Percentiles rank a stretch among this genome's conserved stretches.
These are phyloP conservation scores for Papilio glaucus DNA, from an alignment of 1,140 invertebrate genomes.

Conservation along the genomic window DNA sequence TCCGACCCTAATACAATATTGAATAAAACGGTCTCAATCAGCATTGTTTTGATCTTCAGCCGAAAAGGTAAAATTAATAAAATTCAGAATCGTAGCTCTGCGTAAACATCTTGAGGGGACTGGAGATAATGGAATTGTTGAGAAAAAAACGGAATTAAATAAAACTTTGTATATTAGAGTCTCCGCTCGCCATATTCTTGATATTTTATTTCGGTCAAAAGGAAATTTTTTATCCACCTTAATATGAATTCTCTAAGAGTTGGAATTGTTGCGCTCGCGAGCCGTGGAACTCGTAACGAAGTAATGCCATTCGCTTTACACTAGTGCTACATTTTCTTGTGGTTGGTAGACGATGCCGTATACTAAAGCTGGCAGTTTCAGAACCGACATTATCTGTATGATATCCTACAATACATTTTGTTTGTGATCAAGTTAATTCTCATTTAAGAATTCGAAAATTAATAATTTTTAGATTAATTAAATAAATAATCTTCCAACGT, in stretches of 20 bases:
- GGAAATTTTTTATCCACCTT: slow-evolving; percentile 26
- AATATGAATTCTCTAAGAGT: slow-evolving; percentile 28
- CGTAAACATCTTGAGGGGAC: slow-evolving; percentile 39
- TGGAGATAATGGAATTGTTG: slow-evolving; percentile 40
- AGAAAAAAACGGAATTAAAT: slow-evolving; percentile 37
- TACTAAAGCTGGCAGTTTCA: background rate
- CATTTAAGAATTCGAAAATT: too few species aligned
- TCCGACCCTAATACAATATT: slow-evolving; percentile 39
- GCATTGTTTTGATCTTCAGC: slow-evolving; percentile 38
- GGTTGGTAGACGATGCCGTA: background rate
- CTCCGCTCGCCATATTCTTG: slow-evolving; percentile 24
- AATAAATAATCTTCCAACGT: too few species aligned
- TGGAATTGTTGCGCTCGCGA: slow-evolving; percentile 24
- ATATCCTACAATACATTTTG: too few species aligned
- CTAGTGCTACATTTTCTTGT: background rate
- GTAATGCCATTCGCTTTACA: slow-evolving; percentile 2
- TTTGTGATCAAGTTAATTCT: too few species aligned
- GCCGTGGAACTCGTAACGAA: slow-evolving; percentile 1
- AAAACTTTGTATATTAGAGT: slow-evolving; percentile 35
- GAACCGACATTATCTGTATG: background rate
- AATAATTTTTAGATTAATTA: too few species aligned
- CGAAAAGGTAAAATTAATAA: slow-evolving; percentile 43
- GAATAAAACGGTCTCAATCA: slow-evolving; percentile 37
- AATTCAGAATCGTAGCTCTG: slow-evolving; percentile 38
- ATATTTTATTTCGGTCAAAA: slow-evolving; percentile 30